A percentile compares a stretch with the other conserved stretches of the same genome.
Conservation (phyloP, 2,797 vertebrate species). For the Sylvilagus floridanus region DNA sequence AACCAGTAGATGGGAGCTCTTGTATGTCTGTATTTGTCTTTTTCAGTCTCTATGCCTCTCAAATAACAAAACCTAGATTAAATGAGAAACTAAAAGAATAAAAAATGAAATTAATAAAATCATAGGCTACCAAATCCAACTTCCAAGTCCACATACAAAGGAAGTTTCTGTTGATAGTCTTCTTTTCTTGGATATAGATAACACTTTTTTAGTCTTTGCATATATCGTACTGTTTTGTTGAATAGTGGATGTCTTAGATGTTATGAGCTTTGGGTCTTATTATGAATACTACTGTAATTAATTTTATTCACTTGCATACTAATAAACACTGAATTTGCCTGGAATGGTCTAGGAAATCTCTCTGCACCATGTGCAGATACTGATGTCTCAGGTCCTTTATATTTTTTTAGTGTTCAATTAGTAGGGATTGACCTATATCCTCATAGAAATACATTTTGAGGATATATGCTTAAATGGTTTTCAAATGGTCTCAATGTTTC, state of each 20-base stretch:
- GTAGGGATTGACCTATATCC: background rate
- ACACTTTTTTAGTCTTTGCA: background rate
- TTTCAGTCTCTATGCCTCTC: too few species aligned
- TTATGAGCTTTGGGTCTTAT: background rate
- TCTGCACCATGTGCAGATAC: background rate
- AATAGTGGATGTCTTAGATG: background rate
- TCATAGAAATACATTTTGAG: background rate
- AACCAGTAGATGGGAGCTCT: too few species aligned
- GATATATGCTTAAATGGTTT: background rate
- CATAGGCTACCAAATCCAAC: background rate
- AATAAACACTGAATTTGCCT: background rate
- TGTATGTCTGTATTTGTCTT: too few species aligned
- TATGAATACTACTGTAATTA: background rate
- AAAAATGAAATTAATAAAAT: background rate
- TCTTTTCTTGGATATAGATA: background rate
- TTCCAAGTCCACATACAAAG: background rate
- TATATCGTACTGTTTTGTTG: background rate
- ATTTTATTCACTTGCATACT: constrained; percentile 21
- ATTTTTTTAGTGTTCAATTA: background rate
- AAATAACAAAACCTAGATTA: too few species aligned
- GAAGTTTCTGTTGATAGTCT: background rate
- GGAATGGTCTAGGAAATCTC: background rate
- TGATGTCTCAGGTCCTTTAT: background rate
- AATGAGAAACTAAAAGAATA: too few species aligned
- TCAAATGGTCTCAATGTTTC: background rate